Percentiles rank a stretch among this genome's conserved stretches.
These are phyloP conservation scores for Rosalia funebris DNA, from an alignment of 2,888 invertebrate species.

Conservation along the genomic window DNA sequence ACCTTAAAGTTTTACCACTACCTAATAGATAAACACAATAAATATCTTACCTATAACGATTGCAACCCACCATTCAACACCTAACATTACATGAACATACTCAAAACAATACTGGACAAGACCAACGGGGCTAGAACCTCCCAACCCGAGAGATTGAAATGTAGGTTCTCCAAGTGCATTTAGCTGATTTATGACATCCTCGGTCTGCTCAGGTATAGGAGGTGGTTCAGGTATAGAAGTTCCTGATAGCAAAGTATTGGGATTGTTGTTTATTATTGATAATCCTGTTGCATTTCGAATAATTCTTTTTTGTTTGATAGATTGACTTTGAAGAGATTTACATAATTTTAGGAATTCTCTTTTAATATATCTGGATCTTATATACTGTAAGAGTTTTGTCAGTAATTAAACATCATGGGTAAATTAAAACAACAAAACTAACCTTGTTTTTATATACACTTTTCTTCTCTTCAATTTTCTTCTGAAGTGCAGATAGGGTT, in stretches of 20 bases:
- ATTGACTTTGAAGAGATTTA: constrained; percentile 31
- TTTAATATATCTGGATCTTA: constrained; percentile 35
- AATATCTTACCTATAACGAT: constrained; percentile 80
- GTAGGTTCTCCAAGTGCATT: constrained; percentile 76
- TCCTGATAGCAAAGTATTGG: constrained; percentile 14
- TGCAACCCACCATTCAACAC: constrained; percentile 94
- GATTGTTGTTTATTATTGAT: constrained; percentile 25
- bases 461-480: constrained; percentile 31
- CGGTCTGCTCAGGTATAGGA: constrained; percentile 54
- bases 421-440: neutral
- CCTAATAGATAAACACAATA: too few relatives aligned
- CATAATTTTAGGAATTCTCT: constrained; percentile 43
- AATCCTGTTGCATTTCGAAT: constrained; percentile 28
- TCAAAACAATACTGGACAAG: constrained; percentile 84
- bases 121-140: constrained; percentile 85
- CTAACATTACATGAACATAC: constrained; percentile 80
- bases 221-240: constrained; percentile 53
- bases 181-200: constrained; percentile 53
- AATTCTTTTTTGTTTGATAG: constrained; percentile 20
- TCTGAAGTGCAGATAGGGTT: constrained; percentile 20
- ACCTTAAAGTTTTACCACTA: too few relatives aligned
- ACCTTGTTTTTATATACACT: constrained; percentile 30
- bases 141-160: constrained; percentile 83
- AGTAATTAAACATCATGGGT: neutral
- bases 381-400: constrained; percentile 20